phyloP scores from a whole-genome alignment of 2,888 invertebrate genomes.

The Heliconius hortense region DNA sequence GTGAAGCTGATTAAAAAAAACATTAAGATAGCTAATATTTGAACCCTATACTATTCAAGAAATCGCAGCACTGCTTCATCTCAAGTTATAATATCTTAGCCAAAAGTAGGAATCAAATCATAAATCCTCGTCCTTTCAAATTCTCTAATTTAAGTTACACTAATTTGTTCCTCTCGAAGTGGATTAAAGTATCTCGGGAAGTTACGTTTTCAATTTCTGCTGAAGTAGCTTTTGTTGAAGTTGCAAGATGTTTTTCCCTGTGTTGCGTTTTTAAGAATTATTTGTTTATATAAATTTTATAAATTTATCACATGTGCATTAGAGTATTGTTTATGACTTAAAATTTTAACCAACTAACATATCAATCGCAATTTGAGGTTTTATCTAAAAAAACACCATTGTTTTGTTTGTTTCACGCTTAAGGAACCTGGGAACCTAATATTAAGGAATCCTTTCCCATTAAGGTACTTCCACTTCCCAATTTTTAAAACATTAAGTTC shows the following conservation, averaged over 20 bases:
- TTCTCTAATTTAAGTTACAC: conserved; percentile 28
- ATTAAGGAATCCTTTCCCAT: not conserved
- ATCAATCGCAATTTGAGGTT: not conserved
- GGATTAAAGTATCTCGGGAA: conserved; percentile 23
- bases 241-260: conserved; percentile 7
- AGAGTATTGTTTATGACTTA: too few relatives aligned
- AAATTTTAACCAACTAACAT: too few relatives aligned
- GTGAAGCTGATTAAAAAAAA: too few relatives aligned
- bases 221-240: conserved; percentile 16
- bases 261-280: not conserved
- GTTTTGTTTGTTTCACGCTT: too few relatives aligned
- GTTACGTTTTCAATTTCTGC: conserved; percentile 29
- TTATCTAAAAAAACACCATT: not conserved
- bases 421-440: not conserved
- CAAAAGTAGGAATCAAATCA: conserved; percentile 15
- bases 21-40: not conserved
- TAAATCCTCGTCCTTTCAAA: conserved; percentile 23
- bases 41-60: not conserved
- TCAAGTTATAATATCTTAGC: not conserved
- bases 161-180: conserved; percentile 24
- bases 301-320: too few relatives aligned
- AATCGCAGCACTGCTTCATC: not conserved
- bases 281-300: not conserved
- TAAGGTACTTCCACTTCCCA: too few relatives aligned
- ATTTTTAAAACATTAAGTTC: too few relatives aligned